phyloP scores from a whole-genome alignment of 1,140 invertebrate species.

The Cydia amplana region DNA sequence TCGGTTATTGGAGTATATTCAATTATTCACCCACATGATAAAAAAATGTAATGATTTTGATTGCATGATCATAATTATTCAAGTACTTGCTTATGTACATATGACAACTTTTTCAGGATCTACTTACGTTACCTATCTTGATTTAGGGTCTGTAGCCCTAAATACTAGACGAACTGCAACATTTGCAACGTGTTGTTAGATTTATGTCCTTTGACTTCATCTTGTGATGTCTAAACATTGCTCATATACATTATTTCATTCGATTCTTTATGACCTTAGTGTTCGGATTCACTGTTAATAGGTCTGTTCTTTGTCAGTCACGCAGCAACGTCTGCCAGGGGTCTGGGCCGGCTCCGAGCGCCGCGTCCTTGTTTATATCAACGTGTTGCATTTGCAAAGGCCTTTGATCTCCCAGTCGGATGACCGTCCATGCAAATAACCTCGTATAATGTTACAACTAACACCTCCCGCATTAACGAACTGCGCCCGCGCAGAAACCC shows the following conservation, averaged over 20 bases:
- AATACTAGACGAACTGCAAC: no score
- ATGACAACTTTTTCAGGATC: no score
- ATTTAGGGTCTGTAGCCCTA: no score
- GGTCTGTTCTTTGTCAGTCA: conserved; percentile 5
- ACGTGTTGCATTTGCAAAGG: conserved; percentile 3
- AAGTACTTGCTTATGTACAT: no score
- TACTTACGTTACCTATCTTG: no score
- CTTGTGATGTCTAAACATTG: no score
- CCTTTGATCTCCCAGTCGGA: conserved; percentile 12
- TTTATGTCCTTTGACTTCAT: no score
- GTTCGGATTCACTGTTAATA: neutral
- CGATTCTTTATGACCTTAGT: neutral
- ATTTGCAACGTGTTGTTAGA: no score
- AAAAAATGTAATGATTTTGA: no score
- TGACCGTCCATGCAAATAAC: conserved; percentile 27
- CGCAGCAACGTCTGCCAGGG: neutral
- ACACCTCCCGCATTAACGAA: conserved; percentile 27
- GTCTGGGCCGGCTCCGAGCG: neutral
- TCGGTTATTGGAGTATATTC: no score
- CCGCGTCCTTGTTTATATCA: neutral
- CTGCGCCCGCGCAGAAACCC: conserved; percentile 27
- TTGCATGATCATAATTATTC: no score
- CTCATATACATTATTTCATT: neutral
- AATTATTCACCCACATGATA: no score
- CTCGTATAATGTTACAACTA: conserved; percentile 17